Conservation (phyloP, 1,140 invertebrate genomes). For the Spodoptera litura region DNA sequence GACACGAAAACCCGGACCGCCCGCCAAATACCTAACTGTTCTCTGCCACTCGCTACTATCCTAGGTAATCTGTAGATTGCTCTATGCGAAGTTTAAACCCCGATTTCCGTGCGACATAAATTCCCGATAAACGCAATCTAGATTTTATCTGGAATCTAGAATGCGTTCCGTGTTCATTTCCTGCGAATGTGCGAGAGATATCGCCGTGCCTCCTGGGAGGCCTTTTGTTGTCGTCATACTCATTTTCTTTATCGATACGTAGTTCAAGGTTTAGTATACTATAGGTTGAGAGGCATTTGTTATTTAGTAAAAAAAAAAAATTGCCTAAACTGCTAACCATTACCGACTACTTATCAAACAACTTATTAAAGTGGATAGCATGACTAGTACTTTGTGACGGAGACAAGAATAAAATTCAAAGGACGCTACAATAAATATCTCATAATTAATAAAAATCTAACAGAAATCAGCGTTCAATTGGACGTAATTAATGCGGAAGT, state of each 20-base stretch:
- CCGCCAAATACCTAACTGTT: neutral
- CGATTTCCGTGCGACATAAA: slow-evolving; percentile 33
- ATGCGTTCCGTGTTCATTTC: slow-evolving; percentile 35
- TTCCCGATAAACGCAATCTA: slow-evolving; percentile 39
- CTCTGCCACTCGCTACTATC: slow-evolving; percentile 14
- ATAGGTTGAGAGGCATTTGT: neutral
- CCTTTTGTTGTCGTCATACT: slow-evolving; percentile 27
- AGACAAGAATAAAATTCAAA: slow-evolving; percentile 26
- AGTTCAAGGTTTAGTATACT: slow-evolving; percentile 11
- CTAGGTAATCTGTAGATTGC: slow-evolving; percentile 15
- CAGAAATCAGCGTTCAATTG: slow-evolving; percentile 36
- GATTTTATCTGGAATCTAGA: slow-evolving; percentile 35
- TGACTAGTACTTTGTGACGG: neutral
- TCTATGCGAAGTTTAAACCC: slow-evolving; percentile 24
- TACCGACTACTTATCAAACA: neutral
- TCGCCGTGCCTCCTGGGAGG: slow-evolving; percentile 17
- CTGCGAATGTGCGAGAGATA: slow-evolving; percentile 29
- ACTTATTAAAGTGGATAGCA: neutral
- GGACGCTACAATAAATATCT: slow-evolving; percentile 20
- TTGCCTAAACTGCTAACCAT: neutral
- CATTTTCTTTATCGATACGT: slow-evolving; percentile 31
- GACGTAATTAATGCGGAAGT: slow-evolving; percentile 34
- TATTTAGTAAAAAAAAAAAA: neutral
- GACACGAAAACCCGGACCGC: slow-evolving; percentile 21
- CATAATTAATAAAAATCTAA: slow-evolving; percentile 37